Conservation (phyloP, 2,113 vertebrate species). For the Cacatua alba region DNA sequence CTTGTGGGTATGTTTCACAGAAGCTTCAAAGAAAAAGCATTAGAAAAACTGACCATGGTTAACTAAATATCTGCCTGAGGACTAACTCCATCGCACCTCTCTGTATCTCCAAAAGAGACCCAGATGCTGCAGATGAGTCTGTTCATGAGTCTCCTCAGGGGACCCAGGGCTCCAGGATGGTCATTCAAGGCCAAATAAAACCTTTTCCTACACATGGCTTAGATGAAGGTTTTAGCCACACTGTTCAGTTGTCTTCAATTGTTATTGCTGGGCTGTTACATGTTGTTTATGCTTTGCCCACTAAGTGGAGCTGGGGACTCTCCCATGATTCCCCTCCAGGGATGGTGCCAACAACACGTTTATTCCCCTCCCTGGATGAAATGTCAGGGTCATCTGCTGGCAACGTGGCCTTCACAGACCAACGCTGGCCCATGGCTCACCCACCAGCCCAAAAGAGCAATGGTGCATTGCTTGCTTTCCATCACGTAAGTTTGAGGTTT, state of each 20-base stretch:
- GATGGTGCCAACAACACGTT: neutral
- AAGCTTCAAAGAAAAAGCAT: neutral
- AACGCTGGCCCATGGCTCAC: neutral
- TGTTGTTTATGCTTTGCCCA: conserved; percentile 64
- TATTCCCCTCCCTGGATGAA: neutral
- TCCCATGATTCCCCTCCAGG: neutral
- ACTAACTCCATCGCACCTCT: neutral
- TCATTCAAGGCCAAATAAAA: neutral
- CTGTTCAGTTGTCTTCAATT: fast-evolving
- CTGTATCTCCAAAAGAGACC: neutral
- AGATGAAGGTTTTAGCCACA: fast-evolving
- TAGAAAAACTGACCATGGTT: neutral
- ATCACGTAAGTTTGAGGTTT: fast-evolving
- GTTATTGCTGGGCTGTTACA: neutral
- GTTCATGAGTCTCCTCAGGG: fast-evolving
- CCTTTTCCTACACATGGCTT: neutral
- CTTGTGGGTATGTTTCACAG: neutral
- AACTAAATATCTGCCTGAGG: neutral
- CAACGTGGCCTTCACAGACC: neutral
- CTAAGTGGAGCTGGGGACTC: conserved; percentile 54
- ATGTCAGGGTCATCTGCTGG: neutral
- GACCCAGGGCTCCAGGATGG: neutral
- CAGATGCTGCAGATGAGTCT: neutral
- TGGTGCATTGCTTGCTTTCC: neutral
- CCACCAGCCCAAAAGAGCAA: neutral